Evolutionary conservation across 2,888 invertebrate species (phyloP).

Genomic region (Acrobasis suavella): DNA sequence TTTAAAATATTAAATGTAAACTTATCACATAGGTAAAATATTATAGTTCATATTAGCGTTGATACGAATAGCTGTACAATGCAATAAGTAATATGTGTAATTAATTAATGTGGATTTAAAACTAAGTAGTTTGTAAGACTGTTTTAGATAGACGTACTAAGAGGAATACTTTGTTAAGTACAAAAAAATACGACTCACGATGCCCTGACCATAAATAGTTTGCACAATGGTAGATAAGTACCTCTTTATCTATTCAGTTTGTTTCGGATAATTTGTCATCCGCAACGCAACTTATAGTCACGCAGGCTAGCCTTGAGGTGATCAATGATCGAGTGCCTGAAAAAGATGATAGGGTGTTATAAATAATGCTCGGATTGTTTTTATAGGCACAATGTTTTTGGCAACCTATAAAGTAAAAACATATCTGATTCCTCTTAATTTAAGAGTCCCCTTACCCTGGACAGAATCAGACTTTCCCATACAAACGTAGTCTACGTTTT

Average conservation of each 20-base stretch:
- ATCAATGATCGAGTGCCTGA: conserved; percentile 5
- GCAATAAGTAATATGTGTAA: no score
- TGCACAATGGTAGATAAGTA: not conserved
- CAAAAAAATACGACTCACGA: not conserved
- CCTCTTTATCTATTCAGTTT: not conserved
- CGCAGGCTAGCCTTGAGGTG: conserved; percentile 3
- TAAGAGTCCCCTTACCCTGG: no score
- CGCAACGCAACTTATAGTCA: not conserved
- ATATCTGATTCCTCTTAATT: not conserved
- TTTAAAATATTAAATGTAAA: no score
- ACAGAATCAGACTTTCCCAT: no score
- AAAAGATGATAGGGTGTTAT: not conserved
- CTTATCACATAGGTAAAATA: no score
- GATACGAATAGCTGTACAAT: no score
- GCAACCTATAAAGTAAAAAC: no score
- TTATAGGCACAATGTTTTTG: not conserved
- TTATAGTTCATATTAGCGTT: no score
- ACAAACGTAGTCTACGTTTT: no score
- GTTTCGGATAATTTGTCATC: conserved; percentile 14
- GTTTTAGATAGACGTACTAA: no score
- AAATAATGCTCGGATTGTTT: conserved; percentile 1
- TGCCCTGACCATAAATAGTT: not conserved
- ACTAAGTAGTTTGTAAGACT: no score
- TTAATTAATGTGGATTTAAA: no score
- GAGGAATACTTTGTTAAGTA: not conserved